Evolutionary conservation across 1,140 invertebrate genomes (phyloP), one percentile per base, ranked within the genome.

Genomic region (fruit fly (Drosophila melanogaster)): DNA sequence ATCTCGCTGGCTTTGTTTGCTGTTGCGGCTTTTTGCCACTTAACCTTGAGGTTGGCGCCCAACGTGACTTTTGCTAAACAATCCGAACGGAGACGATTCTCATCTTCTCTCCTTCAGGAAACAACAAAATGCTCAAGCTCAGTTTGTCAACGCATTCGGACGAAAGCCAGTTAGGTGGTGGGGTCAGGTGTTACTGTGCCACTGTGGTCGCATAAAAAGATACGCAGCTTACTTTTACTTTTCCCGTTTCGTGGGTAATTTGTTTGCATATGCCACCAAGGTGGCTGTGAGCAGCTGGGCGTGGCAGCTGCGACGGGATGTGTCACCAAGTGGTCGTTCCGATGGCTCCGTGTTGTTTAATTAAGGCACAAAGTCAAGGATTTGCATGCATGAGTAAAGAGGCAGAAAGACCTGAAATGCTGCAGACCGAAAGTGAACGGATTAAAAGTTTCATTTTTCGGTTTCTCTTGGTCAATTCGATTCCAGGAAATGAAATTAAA

Each of bases 301-400:
- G 69, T 14, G 50, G 43, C 67, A 43, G 66, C 33, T 49, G 79
- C 14, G 49, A 40, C 56, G 35, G 33, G 57, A 59, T 61, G 60
- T 60, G 76, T 64, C 47, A 59, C 70, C 71, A 72, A 76, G 76
- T 59, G 60, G 46, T 60, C 58, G 75, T 66, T 76, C 71, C 80
- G 81, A 74, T 80, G 75, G 65, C 67, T 76, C 76, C 65, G 71
- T 65, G 75, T 47, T 78, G 80, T 71, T 71, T 84, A 81, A 81
- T 83, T 84, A 83, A 84, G 76, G 70, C 26, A 53, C 76, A 76
- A 71, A 84, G 81, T 84, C 80, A 85, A 85, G 80, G 80, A 76
- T 84, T 76, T 55, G 60, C 70, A 64, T 60, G 67, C 70, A 75
- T 69, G 57, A 54, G 55, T 47, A 62, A 61, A 58, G 35, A 61